A percentile compares a stretch with the other conserved stretches of the same genome.
Evolutionary conservation across 2,113 vertebrate species (phyloP).

Genomic region (Sturnira hondurensis): DNA sequence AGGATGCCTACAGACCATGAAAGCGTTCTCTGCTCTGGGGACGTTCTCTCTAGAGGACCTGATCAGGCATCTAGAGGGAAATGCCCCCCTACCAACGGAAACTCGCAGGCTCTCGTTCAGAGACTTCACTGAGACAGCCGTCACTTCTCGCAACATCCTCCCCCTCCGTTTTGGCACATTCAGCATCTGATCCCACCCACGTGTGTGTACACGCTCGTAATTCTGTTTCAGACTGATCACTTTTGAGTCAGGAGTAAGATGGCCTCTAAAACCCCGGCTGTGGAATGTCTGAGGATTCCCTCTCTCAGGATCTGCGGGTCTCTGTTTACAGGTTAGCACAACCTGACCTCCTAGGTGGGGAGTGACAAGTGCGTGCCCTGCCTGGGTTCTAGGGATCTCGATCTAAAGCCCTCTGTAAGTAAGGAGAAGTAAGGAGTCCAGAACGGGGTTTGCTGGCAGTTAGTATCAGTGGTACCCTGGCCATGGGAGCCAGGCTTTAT

Average conservation of each 20-base stretch:
- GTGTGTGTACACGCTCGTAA: neutral
- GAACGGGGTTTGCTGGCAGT: neutral
- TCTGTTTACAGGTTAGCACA: neutral
- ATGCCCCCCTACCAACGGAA: neutral
- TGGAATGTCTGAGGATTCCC: neutral
- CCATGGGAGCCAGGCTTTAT: constrained; percentile 41
- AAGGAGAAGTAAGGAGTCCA: neutral
- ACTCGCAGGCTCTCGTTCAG: neutral
- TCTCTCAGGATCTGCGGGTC: neutral
- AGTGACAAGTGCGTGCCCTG: neutral
- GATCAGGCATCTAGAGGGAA: neutral
- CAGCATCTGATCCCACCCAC: neutral
- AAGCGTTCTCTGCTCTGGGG: neutral
- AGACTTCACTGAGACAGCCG: neutral
- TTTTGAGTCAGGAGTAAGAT: neutral
- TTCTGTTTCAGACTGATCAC: neutral
- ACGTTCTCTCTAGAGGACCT: neutral
- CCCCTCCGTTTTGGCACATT: neutral
- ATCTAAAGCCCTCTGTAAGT: neutral
- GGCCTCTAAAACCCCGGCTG: neutral
- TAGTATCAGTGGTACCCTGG: constrained; percentile 39
- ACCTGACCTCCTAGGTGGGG: neutral
- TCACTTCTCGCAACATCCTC: neutral
- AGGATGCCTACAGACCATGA: neutral
- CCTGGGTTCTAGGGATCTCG: neutral